Evolutionary conservation across 2,113 vertebrate genomes (phyloP), one percentile per base, ranked within the genome.

Genomic region (Prionailurus viverrinus): DNA sequence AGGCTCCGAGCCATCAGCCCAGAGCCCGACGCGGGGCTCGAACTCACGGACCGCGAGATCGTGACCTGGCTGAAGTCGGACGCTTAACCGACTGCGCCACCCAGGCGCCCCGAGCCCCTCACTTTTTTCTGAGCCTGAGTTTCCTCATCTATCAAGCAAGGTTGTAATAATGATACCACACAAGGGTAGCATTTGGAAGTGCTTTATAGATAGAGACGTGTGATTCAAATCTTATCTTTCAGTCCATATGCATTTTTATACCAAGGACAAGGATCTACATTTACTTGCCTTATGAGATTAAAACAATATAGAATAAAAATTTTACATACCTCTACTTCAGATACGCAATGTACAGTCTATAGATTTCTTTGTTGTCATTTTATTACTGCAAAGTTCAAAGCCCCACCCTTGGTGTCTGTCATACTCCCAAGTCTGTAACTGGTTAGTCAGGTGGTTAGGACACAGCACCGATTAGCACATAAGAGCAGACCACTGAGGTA

Each of bases 161-260:
- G 11, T 71, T 82, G 8, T 78, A n/a, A 36, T 69, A 91, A 73
- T 25, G 45, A 71, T 16, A 51, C 41, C n/a, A 41, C 53, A 83
- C 8, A 48, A 39, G 53, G 61, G n/a, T 55, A 61, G 53, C 63
- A 83, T 97, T 58, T 80, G 48, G 13, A 78, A 89, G 55, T 16
- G 5, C 19, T 93, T 66, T 88, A 31, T 58, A 65, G 48, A 53
- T 27, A 86, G 41, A 78, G 45, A 83, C 79, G 1, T 45, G 4
- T 73, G 53, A 92, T 92, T 89, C 41, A 71, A 11, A 39, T 90
- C 23, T 71, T 89, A n/a, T 25, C 41, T 91, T 79, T 95, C 76
- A 27, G 14, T 92, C 78, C 69, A 25, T 5, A 19, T 61, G 13
- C 29, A 45, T 73, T 53, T 91, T 76, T 91, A 66, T 76, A 78